Evolutionary conservation across 37 sponge, comb jelly and placozoan genomes (phyloP).

Genomic region (Dysidea cf. avara): DNA sequence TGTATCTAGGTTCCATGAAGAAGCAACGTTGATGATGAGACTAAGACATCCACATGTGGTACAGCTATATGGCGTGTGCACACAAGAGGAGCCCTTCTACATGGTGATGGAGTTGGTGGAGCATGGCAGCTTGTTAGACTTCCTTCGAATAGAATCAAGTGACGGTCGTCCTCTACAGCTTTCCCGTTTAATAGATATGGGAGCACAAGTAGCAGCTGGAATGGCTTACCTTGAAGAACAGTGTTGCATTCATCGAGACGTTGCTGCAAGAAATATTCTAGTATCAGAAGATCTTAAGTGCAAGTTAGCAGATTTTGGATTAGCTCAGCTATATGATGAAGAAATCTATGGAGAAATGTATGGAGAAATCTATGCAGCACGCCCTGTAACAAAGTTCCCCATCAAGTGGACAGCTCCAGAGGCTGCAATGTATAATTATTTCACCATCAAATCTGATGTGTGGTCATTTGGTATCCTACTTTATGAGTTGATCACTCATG

Average conservation of each 20-base stretch:
- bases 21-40: not conserved
- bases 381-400: constrained; percentile 94
- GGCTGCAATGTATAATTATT: too few species aligned
- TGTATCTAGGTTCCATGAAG: not conserved
- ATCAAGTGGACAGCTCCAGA: too few species aligned
- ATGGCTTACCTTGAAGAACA: not conserved
- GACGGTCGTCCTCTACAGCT: not conserved
- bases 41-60: not conserved
- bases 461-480: too few species aligned
- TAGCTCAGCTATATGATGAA: constrained; percentile 73
- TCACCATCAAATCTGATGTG: too few species aligned
- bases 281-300: not conserved
- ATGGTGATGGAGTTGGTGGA: not conserved
- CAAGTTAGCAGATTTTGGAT: constrained; percentile 8
- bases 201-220: not conserved
- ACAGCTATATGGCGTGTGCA: not conserved
- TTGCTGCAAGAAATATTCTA: constrained; percentile 18
- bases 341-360: too few species aligned
- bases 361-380: too few species aligned
- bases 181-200: not conserved
- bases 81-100: not conserved
- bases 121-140: not conserved
- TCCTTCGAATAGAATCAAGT: too few species aligned
- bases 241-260: constrained; percentile 1
- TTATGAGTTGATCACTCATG: too few species aligned